Base-by-base conservation (phyloP, 2,888 invertebrate species). In the Hyposoter didymator region DNA sequence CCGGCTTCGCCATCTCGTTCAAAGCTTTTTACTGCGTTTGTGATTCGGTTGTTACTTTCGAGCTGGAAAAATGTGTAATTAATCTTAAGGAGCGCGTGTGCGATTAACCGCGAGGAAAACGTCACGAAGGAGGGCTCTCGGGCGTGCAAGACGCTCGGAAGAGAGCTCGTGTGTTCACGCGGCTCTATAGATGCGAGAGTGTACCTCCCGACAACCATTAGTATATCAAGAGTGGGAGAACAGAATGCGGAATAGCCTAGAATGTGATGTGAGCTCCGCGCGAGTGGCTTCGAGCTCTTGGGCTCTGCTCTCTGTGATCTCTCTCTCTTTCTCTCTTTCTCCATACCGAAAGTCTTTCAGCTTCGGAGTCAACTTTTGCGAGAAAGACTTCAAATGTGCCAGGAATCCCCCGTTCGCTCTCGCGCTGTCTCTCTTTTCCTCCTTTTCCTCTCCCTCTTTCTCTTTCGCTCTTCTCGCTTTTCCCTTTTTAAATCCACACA, bases 211-310 rank as follows among this genome's bases (percentile, higher is more conserved):
- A 81, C 73, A 32, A 74, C 80, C 74, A 81, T 81, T 81, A 81
- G 80, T 78, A 89, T 87, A 89, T 87, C 76, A 80, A 78, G 76
- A 88, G 93, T 92, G 93, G 94, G 94, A 90, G 94, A 94, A 94
- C 90, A 94, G 94, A 94, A 94, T 94, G 94, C 94, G 94, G 94
- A 94, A 94, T 94, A 94, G 94, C 93, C 94, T 94, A 93, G 94
- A 94, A 94, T 94, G 94, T 93, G 93, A 93, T 93, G 93, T 92
- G 93, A 93, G 91, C 91, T 69, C 79, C 69, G 28, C 47, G 78
- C 47, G 78, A 76, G 82, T 52, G 72, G 73, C 62, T 79, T 88
- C 74, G 69, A 83, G 79, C 84, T 83, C 81, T 74, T 79, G 86
- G 84, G 76, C 59, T 76, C 64, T 82, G 83, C 80, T 80, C 75